These are phyloP conservation scores for Phalanger gymnotis DNA, from an alignment of 2,797 vertebrate species.

Conservation along the genomic window DNA sequence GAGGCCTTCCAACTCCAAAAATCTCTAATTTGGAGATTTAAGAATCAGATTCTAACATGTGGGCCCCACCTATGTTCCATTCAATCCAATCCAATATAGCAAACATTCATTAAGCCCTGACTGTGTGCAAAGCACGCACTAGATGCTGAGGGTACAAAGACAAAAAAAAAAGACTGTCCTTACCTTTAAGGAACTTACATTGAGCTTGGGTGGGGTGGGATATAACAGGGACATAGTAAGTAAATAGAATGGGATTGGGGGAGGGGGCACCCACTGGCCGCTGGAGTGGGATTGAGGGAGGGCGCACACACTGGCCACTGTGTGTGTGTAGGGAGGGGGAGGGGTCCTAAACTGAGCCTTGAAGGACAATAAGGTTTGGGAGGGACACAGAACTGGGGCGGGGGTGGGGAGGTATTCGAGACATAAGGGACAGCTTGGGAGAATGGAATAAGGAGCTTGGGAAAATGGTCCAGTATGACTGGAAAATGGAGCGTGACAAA, in stretches of 20 bases:
- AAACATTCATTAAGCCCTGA: neutral
- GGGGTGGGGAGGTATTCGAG: neutral
- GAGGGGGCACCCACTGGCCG: too few relatives aligned
- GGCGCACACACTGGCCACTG: too few relatives aligned
- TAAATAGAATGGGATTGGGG: too few relatives aligned
- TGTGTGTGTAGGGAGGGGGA: too few relatives aligned
- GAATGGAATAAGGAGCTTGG: neutral
- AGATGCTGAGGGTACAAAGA: too few relatives aligned
- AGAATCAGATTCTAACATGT: neutral
- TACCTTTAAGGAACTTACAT: neutral
- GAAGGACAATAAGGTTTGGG: neutral
- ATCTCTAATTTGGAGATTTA: neutral
- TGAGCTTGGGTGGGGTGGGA: neutral
- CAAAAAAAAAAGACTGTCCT: neutral
- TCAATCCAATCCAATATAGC: neutral
- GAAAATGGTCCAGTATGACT: neutral
- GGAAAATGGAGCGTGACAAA: neutral
- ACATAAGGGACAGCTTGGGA: neutral
- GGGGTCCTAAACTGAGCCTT: neutral
- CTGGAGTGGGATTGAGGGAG: too few relatives aligned
- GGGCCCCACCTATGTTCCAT: neutral
- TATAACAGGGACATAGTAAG: too few relatives aligned
- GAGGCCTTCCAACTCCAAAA: neutral
- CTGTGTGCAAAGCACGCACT: neutral
- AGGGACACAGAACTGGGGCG: neutral